phyloP scores from a whole-genome alignment of 2,888 invertebrate species.

The Andrena chrysosceles region DNA sequence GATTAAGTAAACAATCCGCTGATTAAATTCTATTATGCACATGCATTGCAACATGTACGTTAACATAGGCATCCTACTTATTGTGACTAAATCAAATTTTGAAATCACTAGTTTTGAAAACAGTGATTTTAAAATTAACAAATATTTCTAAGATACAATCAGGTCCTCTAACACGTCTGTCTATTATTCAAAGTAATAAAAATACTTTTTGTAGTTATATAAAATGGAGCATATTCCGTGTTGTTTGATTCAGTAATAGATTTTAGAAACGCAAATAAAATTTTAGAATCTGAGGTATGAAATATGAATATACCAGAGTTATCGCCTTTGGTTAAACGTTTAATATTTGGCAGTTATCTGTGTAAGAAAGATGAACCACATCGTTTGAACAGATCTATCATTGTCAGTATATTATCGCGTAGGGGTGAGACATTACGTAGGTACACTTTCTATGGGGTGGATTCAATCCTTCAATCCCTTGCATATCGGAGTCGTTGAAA shows the following conservation, averaged over 20 bases:
- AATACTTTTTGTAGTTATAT: not conserved
- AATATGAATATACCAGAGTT: not conserved
- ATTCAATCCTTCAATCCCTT: constrained; percentile 28
- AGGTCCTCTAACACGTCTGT: not conserved
- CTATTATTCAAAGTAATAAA: not conserved
- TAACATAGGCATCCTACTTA: not conserved
- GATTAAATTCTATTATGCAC: not conserved
- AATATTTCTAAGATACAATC: not conserved
- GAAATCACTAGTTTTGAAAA: not conserved
- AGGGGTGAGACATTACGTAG: not conserved
- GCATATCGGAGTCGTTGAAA: constrained; percentile 23
- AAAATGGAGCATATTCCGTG: no score
- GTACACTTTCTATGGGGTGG: not conserved
- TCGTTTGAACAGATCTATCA: constrained; percentile 6
- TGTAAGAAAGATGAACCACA: constrained; percentile 3
- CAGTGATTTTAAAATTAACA: not conserved
- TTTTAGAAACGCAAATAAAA: not conserved
- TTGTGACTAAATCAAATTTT: not conserved
- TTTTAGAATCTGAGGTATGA: not conserved
- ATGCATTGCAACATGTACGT: not conserved
- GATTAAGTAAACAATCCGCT: no score
- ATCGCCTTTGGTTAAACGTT: not conserved
- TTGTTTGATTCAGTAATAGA: no score
- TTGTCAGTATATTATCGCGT: constrained; percentile 24
- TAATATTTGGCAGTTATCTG: constrained; percentile 5